Evolutionary conservation across 2,797 vertebrate genomes (phyloP).

Genomic region (Mormyrus hasselquistii): DNA sequence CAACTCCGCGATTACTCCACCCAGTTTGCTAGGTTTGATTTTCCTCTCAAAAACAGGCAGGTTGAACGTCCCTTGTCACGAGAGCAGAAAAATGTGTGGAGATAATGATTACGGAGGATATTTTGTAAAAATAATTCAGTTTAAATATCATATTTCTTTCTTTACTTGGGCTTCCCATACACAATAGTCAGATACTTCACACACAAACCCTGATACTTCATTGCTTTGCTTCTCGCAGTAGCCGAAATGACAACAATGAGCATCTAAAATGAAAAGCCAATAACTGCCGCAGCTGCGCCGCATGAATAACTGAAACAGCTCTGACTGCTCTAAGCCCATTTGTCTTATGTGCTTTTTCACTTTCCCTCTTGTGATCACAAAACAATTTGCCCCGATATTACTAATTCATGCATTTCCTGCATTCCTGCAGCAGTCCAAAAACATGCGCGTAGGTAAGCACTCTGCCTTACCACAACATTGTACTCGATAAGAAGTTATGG

Average conservation of each 20-base stretch:
- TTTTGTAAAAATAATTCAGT: not conserved
- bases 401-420: not conserved
- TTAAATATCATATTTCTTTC: not conserved
- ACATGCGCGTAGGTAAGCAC: not conserved
- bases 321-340: not conserved
- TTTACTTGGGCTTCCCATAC: not conserved
- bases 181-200: not conserved
- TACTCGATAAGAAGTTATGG: not conserved
- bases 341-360: not conserved
- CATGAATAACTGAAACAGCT: not conserved
- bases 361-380: not conserved
- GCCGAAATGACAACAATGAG: not conserved
- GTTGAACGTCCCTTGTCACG: not conserved
- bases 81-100: not conserved
- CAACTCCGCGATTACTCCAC: no score
- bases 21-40: not conserved
- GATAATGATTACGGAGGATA: not conserved
- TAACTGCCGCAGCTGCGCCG: not conserved
- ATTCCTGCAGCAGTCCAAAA: not conserved
- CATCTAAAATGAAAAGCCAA: not conserved
- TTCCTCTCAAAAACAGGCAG: not conserved
- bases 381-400: slow-evolving; percentile 28
- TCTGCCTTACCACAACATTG: not conserved
- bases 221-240: not conserved
- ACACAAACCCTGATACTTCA: not conserved